phyloP scores from a whole-genome alignment of 2,113 vertebrate species.

The Charina bottae region DNA sequence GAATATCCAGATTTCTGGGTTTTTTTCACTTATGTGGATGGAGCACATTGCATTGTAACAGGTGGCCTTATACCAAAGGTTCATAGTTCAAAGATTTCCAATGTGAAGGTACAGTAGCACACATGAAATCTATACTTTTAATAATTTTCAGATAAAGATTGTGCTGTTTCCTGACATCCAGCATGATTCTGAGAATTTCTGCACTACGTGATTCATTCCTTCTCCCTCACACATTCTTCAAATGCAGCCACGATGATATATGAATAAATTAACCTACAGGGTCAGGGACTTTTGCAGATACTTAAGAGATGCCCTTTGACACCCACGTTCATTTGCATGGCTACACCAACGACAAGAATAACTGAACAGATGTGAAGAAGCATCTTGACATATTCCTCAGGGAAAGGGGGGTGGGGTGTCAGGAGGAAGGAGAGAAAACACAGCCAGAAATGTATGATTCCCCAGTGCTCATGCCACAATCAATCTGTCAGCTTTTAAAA shows the following conservation, averaged over 20 bases:
- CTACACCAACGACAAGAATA: neutral
- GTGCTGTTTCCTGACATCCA: neutral
- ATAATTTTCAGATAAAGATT: neutral
- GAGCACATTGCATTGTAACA: neutral
- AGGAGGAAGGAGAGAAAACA: neutral
- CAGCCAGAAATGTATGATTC: neutral
- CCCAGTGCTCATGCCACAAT: no score
- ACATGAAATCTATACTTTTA: neutral
- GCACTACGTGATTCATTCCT: neutral
- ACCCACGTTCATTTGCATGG: neutral
- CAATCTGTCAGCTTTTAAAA: neutral
- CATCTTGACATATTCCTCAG: neutral
- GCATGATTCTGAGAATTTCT: neutral
- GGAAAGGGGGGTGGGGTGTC: neutral
- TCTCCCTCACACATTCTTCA: neutral
- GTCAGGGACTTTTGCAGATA: neutral
- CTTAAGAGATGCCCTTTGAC: conserved; percentile 21
- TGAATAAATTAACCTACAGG: neutral
- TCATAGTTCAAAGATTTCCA: neutral
- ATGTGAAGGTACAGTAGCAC: neutral
- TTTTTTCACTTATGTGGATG: neutral
- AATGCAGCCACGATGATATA: neutral
- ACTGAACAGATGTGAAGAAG: neutral
- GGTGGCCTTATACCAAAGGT: neutral
- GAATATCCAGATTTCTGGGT: neutral